Percentiles rank a stretch among this genome's conserved stretches.
These are phyloP conservation scores for Drosophila robusta DNA, from an alignment of 2,888 invertebrate species.

Conservation along the genomic window DNA sequence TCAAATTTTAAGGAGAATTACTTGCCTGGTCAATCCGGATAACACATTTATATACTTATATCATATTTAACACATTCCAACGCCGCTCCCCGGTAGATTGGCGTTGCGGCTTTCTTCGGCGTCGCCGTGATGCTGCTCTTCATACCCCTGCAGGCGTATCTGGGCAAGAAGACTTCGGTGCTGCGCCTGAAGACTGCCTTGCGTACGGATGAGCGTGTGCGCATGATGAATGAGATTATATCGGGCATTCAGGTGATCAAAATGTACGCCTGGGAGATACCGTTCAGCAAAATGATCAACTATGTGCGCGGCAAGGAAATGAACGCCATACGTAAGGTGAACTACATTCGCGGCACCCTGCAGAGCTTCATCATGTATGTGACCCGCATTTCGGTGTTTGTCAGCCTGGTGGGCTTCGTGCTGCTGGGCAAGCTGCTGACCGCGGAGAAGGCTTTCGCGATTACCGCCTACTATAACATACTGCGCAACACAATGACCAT, in stretches of 20 bases:
- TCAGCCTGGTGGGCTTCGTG: conserved; percentile 92
- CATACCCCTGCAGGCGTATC: conserved; percentile 91
- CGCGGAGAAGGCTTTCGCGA: conserved; percentile 94
- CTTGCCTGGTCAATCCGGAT: background rate
- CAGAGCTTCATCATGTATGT: conserved; percentile 95
- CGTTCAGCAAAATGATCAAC: conserved; percentile 92
- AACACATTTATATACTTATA: too few species aligned
- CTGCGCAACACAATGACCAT: conserved; percentile 94
- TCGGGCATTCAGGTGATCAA: conserved; percentile 96
- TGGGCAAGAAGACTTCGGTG: conserved; percentile 91
- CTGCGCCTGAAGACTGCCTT: conserved; percentile 92
- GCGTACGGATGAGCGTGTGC: conserved; percentile 94
- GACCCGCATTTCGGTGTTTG: conserved; percentile 93
- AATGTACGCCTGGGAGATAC: conserved; percentile 98
- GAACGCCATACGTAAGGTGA: conserved; percentile 89
- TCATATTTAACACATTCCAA: background rate
- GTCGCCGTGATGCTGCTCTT: conserved; percentile 88
- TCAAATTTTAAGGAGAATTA: background rate
- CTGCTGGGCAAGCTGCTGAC: conserved; percentile 90
- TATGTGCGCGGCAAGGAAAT: conserved; percentile 87
- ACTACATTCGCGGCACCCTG: conserved; percentile 91
- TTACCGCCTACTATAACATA: conserved; percentile 95
- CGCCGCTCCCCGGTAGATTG: conserved; percentile 84
- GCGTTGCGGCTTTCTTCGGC: conserved; percentile 87
- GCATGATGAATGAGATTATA: conserved; percentile 96